Evolutionary conservation across 1,140 invertebrate species (phyloP).

Genomic region (Zeugodacus cucurbitae): DNA sequence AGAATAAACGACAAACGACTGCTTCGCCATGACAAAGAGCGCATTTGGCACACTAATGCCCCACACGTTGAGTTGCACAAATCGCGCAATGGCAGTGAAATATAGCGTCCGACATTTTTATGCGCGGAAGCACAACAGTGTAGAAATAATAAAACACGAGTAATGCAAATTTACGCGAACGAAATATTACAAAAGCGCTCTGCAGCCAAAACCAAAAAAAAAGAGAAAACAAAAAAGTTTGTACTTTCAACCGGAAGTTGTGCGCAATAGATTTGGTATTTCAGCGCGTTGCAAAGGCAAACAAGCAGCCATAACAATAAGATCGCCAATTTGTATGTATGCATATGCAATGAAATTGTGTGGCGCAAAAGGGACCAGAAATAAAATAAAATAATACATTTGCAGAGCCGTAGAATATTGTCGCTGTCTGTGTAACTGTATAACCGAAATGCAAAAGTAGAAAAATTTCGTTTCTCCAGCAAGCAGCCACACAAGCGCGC

Average conservation of each 20-base stretch:
- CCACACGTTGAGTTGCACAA: too few species aligned
- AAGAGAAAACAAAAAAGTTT: not conserved
- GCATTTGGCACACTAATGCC: too few species aligned
- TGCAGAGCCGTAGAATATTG: too few species aligned
- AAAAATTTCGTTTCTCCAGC: not conserved
- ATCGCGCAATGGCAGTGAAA: too few species aligned
- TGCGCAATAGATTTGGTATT: not conserved
- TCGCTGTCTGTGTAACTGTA: not conserved
- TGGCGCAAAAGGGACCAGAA: not conserved
- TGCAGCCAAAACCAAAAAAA: not conserved
- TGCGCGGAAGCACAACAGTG: not conserved
- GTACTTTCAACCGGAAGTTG: not conserved
- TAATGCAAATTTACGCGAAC: not conserved
- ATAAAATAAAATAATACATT: too few species aligned
- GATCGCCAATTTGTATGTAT: not conserved
- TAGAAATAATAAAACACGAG: not conserved
- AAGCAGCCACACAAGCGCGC: not conserved
- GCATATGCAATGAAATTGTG: not conserved
- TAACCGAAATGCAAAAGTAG: not conserved
- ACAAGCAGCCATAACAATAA: not conserved
- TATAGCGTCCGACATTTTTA: not conserved
- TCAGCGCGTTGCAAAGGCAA: not conserved
- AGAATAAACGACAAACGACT: too few species aligned
- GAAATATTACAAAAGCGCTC: not conserved
- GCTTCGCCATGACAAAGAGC: too few species aligned